Conservation (phyloP, 2,113 vertebrate species). For the Brachyistius frenatus region DNA sequence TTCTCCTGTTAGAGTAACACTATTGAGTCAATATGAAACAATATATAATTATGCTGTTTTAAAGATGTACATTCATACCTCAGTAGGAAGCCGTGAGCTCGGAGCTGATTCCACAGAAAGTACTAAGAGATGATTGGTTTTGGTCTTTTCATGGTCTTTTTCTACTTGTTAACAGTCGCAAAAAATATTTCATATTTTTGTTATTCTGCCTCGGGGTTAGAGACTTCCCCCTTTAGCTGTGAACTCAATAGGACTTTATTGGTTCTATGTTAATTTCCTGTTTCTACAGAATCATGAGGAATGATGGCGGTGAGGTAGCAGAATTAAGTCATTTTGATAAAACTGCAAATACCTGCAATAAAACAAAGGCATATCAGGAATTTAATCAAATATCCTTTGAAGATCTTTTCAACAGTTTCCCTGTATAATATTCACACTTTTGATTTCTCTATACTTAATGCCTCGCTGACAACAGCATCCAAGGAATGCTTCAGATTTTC, state of each 20-base stretch:
- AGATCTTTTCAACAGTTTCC: too few relatives aligned
- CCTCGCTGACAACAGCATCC: background rate
- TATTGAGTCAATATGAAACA: too few relatives aligned
- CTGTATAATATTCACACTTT: background rate
- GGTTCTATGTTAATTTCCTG: slow-evolving; percentile 14
- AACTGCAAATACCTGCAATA: slow-evolving; percentile 1
- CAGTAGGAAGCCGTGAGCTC: too few relatives aligned
- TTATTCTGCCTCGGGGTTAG: background rate
- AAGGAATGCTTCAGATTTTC: slow-evolving; percentile 20
- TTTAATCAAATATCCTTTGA: background rate
- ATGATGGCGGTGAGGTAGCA: background rate
- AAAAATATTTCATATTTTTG: too few relatives aligned
- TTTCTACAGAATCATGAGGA: slow-evolving; percentile 1
- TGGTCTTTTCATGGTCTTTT: too few relatives aligned
- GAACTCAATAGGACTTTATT: background rate
- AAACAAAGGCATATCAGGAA: background rate
- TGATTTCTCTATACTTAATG: background rate
- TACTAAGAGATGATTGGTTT: too few relatives aligned
- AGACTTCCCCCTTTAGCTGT: background rate
- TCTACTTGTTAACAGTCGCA: too few relatives aligned
- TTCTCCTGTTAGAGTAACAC: too few relatives aligned
- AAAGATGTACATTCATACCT: too few relatives aligned
- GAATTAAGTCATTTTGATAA: slow-evolving; percentile 2
- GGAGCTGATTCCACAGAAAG: too few relatives aligned
- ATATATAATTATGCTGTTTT: too few relatives aligned